These are phyloP conservation scores for Exephanes ischioxanthus DNA, from an alignment of 2,888 invertebrate species.

Conservation along the genomic window DNA sequence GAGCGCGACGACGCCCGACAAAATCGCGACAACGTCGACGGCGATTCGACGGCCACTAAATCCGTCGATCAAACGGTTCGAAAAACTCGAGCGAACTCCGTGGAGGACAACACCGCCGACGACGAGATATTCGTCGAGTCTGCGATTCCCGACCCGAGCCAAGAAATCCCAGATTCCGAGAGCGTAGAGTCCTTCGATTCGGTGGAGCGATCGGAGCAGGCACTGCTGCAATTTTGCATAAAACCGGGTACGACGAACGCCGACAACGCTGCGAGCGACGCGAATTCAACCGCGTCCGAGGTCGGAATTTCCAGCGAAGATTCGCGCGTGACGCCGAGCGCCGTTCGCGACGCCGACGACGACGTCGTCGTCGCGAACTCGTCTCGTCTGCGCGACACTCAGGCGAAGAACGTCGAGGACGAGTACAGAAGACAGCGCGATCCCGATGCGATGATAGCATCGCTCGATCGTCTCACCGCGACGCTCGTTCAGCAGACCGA, in stretches of 20 bases:
- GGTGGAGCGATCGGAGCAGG: constrained; percentile 80
- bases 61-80: background rate
- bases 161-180: constrained; percentile 68
- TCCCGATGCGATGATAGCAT: constrained; percentile 90
- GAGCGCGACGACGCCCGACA: constrained; percentile 5
- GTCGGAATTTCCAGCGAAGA: constrained; percentile 7
- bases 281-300: constrained; percentile 1
- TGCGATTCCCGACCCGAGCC: constrained; percentile 9
- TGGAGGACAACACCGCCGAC: constrained; percentile 61
- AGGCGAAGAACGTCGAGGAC: constrained; percentile 74
- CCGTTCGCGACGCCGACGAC: background rate
- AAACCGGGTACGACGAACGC: constrained; percentile 69
- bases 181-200: constrained; percentile 81
- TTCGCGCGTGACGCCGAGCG: too few relatives aligned
- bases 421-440: constrained; percentile 86
- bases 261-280: constrained; percentile 34
- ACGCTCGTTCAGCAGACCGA: constrained; percentile 89
- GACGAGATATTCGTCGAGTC: constrained; percentile 30
- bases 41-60: background rate
- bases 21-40: constrained; percentile 32
- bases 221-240: constrained; percentile 77
- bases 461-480: constrained; percentile 88
- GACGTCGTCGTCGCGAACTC: constrained; percentile 6
- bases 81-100: constrained; percentile 56
- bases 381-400: background rate